Percentiles rank a stretch among this genome's conserved stretches.
Evolutionary conservation across 2,888 invertebrate genomes (phyloP).

Genomic region (Carabus problematicus): DNA sequence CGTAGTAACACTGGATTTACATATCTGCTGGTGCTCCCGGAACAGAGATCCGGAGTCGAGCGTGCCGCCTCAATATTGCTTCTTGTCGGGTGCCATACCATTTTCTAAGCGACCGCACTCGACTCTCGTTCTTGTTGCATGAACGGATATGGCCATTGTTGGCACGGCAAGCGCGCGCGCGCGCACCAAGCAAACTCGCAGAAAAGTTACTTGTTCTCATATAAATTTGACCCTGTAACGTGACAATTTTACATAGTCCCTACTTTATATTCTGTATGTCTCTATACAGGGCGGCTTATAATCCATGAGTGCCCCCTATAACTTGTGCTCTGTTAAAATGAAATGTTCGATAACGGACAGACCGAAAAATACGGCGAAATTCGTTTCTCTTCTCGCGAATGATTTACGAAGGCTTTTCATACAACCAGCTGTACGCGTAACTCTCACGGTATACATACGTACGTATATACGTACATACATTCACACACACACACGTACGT

Average conservation of each 20-base stretch:
- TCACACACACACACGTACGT: too few species aligned
- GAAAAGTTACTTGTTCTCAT: slow-evolving; percentile 52
- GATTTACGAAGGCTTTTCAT: neutral
- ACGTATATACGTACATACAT: too few species aligned
- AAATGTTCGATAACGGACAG: slow-evolving; percentile 33
- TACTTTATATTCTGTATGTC: slow-evolving; percentile 53
- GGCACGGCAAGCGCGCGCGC: neutral
- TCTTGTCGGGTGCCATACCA: slow-evolving; percentile 24
- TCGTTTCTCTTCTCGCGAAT: neutral
- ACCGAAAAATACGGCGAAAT: neutral
- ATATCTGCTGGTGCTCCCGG: slow-evolving; percentile 13
- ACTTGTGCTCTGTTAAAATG: slow-evolving; percentile 33
- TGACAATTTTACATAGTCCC: slow-evolving; percentile 57
- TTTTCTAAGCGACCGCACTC: neutral
- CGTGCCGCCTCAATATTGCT: slow-evolving; percentile 26
- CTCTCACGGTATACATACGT: too few species aligned
- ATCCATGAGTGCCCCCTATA: slow-evolving; percentile 27
- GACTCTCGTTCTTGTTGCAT: slow-evolving; percentile 1
- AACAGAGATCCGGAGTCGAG: neutral
- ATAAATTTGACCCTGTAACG: slow-evolving; percentile 57
- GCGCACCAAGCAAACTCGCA: slow-evolving; percentile 17
- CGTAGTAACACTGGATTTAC: slow-evolving; percentile 15
- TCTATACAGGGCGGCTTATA: slow-evolving; percentile 36
- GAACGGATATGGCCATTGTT: neutral
- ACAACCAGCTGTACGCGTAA: too few species aligned